A percentile compares a stretch with the other conserved stretches of the same genome.
Evolutionary conservation across 2,797 vertebrate genomes (phyloP).

Genomic region (Mormyrus hasselquistii): DNA sequence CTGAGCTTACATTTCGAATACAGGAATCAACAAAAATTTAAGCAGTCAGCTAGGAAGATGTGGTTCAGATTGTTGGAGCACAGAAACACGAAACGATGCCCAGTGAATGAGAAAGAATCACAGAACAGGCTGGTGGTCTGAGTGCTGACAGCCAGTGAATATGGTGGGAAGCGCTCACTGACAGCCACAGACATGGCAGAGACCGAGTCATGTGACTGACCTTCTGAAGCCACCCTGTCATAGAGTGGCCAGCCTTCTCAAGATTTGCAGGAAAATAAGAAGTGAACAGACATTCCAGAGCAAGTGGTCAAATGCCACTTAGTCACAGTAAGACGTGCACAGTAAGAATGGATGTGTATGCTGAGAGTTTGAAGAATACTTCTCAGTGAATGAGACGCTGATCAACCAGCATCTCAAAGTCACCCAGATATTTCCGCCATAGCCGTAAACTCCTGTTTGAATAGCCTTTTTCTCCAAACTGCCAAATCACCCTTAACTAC

Average conservation of each 20-base stretch:
- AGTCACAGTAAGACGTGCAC: not conserved
- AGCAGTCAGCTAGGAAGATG: not conserved
- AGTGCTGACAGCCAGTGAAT: not conserved
- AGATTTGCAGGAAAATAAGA: not conserved
- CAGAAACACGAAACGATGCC: not conserved
- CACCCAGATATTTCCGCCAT: not conserved
- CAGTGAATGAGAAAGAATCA: not conserved
- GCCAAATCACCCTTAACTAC: not conserved
- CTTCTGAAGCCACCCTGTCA: not conserved
- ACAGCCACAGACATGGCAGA: not conserved
- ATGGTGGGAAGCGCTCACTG: not conserved
- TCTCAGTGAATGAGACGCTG: not conserved
- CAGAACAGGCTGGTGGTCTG: not conserved
- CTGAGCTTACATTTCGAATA: not conserved
- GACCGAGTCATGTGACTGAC: not conserved
- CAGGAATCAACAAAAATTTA: not conserved
- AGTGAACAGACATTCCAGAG: not conserved
- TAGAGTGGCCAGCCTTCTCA: not conserved
- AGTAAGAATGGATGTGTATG: not conserved
- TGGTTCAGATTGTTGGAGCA: not conserved
- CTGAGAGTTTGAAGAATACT: not conserved
- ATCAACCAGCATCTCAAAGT: not conserved
- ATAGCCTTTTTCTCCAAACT: not conserved
- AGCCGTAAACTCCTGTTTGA: not conserved
- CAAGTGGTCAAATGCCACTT: not conserved